A percentile compares a stretch with the other conserved stretches of the same genome.
These are phyloP conservation scores for Chironomus riparius DNA, from an alignment of 2,888 invertebrate genomes.

Conservation along the genomic window DNA sequence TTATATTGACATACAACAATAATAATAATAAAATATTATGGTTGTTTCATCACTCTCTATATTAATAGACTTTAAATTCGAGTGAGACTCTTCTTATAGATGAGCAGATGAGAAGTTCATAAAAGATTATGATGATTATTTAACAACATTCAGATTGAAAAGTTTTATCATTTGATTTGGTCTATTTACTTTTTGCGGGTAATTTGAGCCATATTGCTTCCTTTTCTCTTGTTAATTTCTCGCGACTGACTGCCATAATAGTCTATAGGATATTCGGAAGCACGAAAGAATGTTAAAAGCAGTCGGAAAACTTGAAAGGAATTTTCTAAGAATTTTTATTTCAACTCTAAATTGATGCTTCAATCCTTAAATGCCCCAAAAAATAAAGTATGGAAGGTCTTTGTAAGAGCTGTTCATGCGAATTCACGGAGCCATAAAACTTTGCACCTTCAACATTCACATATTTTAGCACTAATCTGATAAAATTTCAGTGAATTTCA, in stretches of 20 bases:
- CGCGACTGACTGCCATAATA: no score
- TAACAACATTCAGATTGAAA: not conserved
- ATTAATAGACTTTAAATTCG: not conserved
- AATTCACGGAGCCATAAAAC: not conserved
- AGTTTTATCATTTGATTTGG: not conserved
- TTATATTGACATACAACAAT: constrained; percentile 21
- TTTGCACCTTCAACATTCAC: not conserved
- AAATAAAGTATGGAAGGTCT: no score
- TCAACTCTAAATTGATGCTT: no score
- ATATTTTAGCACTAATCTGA: not conserved
- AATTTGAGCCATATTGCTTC: no score
- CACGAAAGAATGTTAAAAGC: no score
- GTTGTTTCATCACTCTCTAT: not conserved
- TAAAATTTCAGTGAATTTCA: not conserved
- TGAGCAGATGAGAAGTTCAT: not conserved
- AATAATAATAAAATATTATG: constrained; percentile 21
- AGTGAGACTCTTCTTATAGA: not conserved
- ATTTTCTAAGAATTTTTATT: not conserved
- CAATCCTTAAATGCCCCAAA: no score
- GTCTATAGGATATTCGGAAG: no score
- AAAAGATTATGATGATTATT: not conserved
- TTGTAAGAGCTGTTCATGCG: no score
- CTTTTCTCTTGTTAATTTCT: no score
- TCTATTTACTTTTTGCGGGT: not conserved
- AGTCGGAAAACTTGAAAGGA: no score